Percentiles rank a stretch among this genome's conserved stretches.
Evolutionary conservation across 2,888 invertebrate genomes (phyloP).

Genomic region (Phengaris alcon): DNA sequence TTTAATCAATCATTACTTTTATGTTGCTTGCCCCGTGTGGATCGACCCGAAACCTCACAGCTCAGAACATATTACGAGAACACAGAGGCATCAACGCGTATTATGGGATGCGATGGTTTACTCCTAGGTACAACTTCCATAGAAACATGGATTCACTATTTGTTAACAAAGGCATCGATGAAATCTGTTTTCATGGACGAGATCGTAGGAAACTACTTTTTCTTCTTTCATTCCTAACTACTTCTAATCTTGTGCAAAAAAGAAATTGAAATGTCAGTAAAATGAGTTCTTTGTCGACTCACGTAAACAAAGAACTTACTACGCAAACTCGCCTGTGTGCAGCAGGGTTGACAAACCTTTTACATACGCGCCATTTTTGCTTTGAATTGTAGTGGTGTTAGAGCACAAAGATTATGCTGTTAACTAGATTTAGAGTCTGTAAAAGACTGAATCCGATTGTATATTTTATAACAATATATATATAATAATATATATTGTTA

Average conservation of each 20-base stretch:
- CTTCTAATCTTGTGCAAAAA: neutral
- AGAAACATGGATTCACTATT: neutral
- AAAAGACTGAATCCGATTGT: neutral
- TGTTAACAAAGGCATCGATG: too few species aligned
- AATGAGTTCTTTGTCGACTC: constrained; percentile 12
- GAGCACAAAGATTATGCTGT: neutral
- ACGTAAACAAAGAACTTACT: constrained; percentile 25
- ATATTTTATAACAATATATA: too few species aligned
- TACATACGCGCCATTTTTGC: constrained; percentile 13
- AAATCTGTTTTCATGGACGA: too few species aligned
- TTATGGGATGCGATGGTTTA: too few species aligned
- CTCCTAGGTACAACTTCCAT: neutral
- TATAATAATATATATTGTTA: too few species aligned
- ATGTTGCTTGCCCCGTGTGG: too few species aligned
- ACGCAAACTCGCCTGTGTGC: constrained; percentile 13
- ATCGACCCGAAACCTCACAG: too few species aligned
- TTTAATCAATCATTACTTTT: too few species aligned
- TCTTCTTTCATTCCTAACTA: neutral
- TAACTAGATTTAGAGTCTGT: neutral
- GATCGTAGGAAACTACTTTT: neutral
- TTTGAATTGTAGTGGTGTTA: neutral
- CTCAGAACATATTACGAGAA: too few species aligned
- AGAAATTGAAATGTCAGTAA: neutral
- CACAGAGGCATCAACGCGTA: too few species aligned
- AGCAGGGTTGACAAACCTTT: constrained; percentile 14